phyloP scores from a whole-genome alignment of 2,797 vertebrate genomes.

The Diceros bicornis region DNA sequence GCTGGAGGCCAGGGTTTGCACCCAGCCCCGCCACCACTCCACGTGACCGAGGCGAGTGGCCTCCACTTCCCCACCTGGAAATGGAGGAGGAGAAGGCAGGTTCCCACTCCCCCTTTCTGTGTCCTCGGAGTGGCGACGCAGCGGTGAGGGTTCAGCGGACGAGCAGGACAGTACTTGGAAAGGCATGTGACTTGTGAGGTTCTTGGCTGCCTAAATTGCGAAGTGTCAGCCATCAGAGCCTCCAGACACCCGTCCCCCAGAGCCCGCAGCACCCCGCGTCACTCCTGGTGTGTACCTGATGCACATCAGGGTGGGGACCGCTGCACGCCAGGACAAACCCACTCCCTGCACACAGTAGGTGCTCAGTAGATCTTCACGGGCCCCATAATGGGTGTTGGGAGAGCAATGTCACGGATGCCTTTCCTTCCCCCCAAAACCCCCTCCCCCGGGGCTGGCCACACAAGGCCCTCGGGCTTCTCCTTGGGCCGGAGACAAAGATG shows the following conservation, averaged over 20 bases:
- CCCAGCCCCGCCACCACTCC: accelerated
- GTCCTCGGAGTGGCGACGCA: accelerated
- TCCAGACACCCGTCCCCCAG: neutral
- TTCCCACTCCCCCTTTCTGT: neutral
- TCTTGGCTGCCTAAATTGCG: accelerated
- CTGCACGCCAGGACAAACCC: neutral
- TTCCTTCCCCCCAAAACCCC: neutral
- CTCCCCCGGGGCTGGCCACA: neutral
- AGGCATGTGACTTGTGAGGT: accelerated
- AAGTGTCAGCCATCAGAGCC: accelerated
- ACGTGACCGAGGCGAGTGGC: neutral
- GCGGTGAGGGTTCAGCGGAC: accelerated
- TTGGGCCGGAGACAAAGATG: neutral
- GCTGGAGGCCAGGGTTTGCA: neutral
- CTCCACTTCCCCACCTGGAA: neutral
- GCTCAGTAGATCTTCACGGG: neutral
- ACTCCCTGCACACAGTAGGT: neutral
- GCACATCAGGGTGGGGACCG: neutral
- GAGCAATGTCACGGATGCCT: accelerated
- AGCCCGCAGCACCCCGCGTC: neutral
- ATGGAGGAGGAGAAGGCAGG: neutral
- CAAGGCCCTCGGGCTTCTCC: neutral
- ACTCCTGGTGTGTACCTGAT: accelerated
- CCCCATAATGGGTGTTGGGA: accelerated
- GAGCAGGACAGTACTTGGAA: neutral